Percentiles rank a stretch among this genome's conserved stretches.
Evolutionary conservation across 2,888 invertebrate genomes (phyloP).

Genomic region (Magallana nippona): DNA sequence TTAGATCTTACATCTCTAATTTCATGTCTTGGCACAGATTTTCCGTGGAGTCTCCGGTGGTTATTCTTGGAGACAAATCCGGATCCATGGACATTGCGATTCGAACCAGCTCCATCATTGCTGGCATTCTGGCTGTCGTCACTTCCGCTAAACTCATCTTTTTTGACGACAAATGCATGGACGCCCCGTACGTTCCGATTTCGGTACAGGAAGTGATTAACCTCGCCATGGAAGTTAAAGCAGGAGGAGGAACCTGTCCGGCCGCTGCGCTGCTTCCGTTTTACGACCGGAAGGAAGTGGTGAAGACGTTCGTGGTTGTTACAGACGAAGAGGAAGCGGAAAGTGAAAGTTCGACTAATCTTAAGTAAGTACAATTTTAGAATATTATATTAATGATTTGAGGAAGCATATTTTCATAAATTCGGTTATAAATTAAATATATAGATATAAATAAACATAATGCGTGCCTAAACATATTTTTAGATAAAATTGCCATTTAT

Average conservation of each 20-base stretch:
- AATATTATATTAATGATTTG: neutral
- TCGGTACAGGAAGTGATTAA: slow-evolving; percentile 76
- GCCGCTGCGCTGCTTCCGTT: slow-evolving; percentile 78
- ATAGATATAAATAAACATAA: neutral
- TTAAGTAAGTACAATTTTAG: neutral
- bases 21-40: no score
- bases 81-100: slow-evolving; percentile 79
- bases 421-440: no score
- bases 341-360: neutral
- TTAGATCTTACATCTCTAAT: no score
- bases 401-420: neutral
- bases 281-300: slow-evolving; percentile 75
- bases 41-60: slow-evolving; percentile 76
- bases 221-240: slow-evolving; percentile 72
- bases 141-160: slow-evolving; percentile 77
- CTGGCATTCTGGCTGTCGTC: slow-evolving; percentile 76
- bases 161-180: slow-evolving; percentile 73
- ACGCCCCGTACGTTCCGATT: slow-evolving; percentile 73
- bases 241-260: slow-evolving; percentile 75
- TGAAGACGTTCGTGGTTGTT: slow-evolving; percentile 79
- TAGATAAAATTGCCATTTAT: no score
- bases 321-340: slow-evolving; percentile 79
- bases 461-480: no score
- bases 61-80: slow-evolving; percentile 79
- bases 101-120: slow-evolving; percentile 79